Conservation (phyloP, 2,888 invertebrate genomes). For the Atrina japonica region DNA sequence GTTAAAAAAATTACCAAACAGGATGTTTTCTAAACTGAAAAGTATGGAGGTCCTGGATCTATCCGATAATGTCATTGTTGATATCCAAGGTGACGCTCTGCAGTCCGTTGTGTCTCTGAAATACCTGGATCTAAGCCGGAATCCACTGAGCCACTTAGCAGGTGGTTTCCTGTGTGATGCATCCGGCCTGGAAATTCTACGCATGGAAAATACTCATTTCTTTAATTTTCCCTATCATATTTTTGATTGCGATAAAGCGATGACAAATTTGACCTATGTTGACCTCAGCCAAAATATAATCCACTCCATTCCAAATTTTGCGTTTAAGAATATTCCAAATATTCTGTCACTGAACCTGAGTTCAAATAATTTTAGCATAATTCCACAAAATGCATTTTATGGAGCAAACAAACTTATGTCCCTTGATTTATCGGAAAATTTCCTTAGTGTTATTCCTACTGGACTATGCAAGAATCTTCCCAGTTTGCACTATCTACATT, state of each 20-base stretch:
- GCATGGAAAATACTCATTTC: constrained; percentile 25
- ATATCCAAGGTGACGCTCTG: constrained; percentile 22
- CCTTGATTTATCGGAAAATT: constrained; percentile 34
- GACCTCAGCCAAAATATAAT: constrained; percentile 36
- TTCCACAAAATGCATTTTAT: constrained; percentile 24
- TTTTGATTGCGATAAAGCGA: constrained; percentile 19
- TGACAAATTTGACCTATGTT: constrained; percentile 26
- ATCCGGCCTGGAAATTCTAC: constrained; percentile 17
- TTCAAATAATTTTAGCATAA: constrained; percentile 25
- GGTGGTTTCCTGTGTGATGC: constrained; percentile 33
- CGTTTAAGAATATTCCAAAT: constrained; percentile 26
- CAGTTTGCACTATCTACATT: constrained; percentile 13
- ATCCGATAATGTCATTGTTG: constrained; percentile 26
- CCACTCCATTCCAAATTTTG: constrained; percentile 16
- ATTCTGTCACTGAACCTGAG: constrained; percentile 32
- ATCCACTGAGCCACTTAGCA: constrained; percentile 17
- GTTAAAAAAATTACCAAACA: constrained; percentile 18
- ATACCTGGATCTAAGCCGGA: constrained; percentile 32
- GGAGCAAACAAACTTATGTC: constrained; percentile 14
- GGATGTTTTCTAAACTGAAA: constrained; percentile 27
- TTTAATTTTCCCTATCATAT: constrained; percentile 19
- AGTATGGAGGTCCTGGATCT: constrained; percentile 28
- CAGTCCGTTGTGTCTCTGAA: constrained; percentile 9
- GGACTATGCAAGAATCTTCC: constrained; percentile 20
- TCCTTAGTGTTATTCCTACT: constrained; percentile 17